Base-by-base conservation (phyloP, 2,797 vertebrate species). In the Scolopax bukidnonensis region DNA sequence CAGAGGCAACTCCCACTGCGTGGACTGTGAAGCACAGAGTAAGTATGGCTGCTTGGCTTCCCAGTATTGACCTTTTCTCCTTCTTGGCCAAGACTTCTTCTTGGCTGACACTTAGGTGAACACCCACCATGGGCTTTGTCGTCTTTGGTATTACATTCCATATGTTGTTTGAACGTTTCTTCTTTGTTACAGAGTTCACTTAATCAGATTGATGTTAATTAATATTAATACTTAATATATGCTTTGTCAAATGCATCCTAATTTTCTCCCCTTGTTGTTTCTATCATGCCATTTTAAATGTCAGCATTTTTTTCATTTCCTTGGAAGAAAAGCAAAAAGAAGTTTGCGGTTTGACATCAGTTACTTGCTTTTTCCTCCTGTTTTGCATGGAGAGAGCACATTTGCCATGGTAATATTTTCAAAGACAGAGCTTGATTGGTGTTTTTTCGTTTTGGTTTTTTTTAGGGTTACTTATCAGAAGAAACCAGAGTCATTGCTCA, bases 21-120 rank as follows among this genome's bases (percentile, higher is more conserved):
- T 99, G 91, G 99, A 99, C 98, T 99, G 99, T 17, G 99, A 99
- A 40, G 97, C 98, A 38, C 99, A 98, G 89, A 99, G 99, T 99
- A 96, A 99, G 99, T 98, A 90, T 4, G 19, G 41, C 27, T 16
- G 0, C n/a, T 36, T 61, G 40, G 6, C 56, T 54, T 27, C 33
- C 16, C 43, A 90, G 88, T 43, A 32, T 7, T 59, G 54, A 40
- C 25, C 53, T 16, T 32, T 33, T 27, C 77, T 77, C 33, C 89
- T 61, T 73, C 74, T 51, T 50, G 77, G 36, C 91, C 67, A 25
- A 20, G 45, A 36, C n/a, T 65, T 30, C 36, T 56, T 16, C 82
- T 91, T 75, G 57, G 73, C 68, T 4, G 2, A 48, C 56, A 20
- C 43, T 56, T 74, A 41, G 4, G 10, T 79, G 51, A 74, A 77